Evolutionary conservation across 2,888 invertebrate genomes (phyloP), one percentile per base, ranked within the genome.

Genomic region (Lepidocyrtoides sp.): DNA sequence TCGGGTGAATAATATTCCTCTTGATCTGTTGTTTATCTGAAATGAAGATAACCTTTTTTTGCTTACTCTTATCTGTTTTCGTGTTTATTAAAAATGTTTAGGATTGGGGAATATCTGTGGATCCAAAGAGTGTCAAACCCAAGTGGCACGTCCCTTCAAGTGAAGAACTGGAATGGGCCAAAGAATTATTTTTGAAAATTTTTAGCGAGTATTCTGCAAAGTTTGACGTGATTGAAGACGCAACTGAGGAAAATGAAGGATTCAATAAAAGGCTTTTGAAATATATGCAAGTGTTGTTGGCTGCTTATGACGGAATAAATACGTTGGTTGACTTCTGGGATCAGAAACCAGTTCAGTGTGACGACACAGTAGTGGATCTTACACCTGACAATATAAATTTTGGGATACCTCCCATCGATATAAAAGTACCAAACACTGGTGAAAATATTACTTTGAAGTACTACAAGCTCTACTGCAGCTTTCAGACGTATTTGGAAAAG

Each of bases 81-180:
- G n/a, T n/a, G n/a, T n/a, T n/a, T n/a, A n/a, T n/a, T n/a, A n/a
- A n/a, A n/a, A n/a, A n/a, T n/a, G n/a, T 26, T 14, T 60, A 96
- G 96, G 97, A 98, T 93, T 99, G 99, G 99, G 98, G 98, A 0
- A 96, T 96, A 91, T 96, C 97, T 0, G 96, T 97, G 20, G 95
- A 97, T 93, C 95, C 97, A 23, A 96, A 97, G 86, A 96, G 97
- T 32, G 95, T 97, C 20, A 96, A 96, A 7, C 95, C 98, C 23
- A 95, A 96, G 57, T 98, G 98, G 98, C 97, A 98, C 94, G 95
- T 97, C 72, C 98, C 98, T 0, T 96, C 96, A 26, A 95, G 96
- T 26, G 96, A 96, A 54, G 98, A 98, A 95, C 96, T 97, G 0
- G 95, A 95, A 0, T 96, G 96, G 92, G 96, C 97, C 0, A 96